Base-by-base conservation (phyloP, 2,113 vertebrate species). In the Tragelaphus strepsiceros region DNA sequence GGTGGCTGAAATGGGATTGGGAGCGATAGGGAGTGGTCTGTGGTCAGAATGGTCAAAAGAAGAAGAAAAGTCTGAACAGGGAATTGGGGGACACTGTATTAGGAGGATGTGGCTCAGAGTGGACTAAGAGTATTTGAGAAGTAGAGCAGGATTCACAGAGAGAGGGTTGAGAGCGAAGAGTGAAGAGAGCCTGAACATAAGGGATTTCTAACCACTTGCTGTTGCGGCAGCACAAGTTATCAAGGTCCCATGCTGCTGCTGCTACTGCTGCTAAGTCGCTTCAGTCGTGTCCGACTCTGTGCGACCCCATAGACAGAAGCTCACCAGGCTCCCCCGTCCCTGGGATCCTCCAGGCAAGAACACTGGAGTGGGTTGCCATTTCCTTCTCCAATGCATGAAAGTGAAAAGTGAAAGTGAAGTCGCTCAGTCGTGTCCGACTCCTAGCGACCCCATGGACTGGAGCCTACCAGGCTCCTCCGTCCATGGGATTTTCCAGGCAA, bases 211-310 rank as follows among this genome's bases (percentile, higher is more conserved):
- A 74, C 35, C 67, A 74, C 19, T 74, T 74, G 67, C 67, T 39
- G 2, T 74, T 39, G n/a, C 0, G 0, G 10, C 0, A 2, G 35
- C 67, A 74, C 19, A 74, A 39, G 67, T 74, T 74, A 39, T 24
- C 0, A 1, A 39, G 35, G 67, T 74, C 67, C 67, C 67, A 13
- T 22, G 43, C 43, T 43, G 43, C 43, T 43, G 43, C 43, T 43
- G 43, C 43, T 43, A 43, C 43, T 43, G 43, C 43, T 43, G 43
- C 43, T 43, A 43, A 43, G 43, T 43, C 43, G 5, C 43, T 43
- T 43, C 43, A 43, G 43, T 43, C 5, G 43, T 43, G 43, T 43
- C 43, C 43, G 43, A 43, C 43, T 43, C 43, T 43, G 43, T 43
- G 43, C 43, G 43, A 43, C 43, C 43, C 43, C 43, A 43, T 43